Percentiles rank a stretch among this genome's conserved stretches.
Conservation (phyloP, 2,113 vertebrate species). For the Miniopterus natalensis region DNA sequence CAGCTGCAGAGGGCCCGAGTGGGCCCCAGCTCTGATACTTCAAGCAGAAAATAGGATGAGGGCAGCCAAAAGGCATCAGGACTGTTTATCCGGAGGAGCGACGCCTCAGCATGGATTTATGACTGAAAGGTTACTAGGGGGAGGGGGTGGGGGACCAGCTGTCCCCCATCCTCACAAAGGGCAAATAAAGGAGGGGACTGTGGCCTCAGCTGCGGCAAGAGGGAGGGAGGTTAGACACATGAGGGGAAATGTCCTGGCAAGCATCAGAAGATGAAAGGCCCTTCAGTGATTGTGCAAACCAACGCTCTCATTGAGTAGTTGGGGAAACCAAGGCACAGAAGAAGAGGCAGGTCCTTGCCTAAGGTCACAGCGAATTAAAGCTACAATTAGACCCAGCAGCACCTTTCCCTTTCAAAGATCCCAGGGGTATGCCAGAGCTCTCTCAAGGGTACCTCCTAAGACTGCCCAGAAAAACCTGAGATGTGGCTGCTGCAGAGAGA, state of each 20-base stretch:
- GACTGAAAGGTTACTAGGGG: conserved; percentile 72
- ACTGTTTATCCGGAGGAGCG: conserved; percentile 83
- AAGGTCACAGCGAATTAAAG: not conserved
- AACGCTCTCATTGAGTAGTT: not conserved
- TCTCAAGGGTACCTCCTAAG: not conserved
- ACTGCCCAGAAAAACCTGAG: not conserved
- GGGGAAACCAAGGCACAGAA: conserved; percentile 54
- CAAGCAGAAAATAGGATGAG: conserved; percentile 79
- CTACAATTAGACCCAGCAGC: not conserved
- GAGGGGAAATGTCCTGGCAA: not conserved
- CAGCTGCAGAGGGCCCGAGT: conserved; percentile 76
- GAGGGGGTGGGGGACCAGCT: conserved; percentile 70
- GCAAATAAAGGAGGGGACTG: conserved; percentile 42
- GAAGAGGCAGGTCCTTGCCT: not conserved
- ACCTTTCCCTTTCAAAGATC: not conserved
- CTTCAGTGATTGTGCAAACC: not conserved
- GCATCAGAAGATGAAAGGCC: not conserved
- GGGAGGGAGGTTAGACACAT: not conserved
- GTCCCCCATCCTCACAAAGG: conserved; percentile 77
- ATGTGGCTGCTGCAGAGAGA: not conserved
- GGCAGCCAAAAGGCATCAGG: conserved; percentile 77
- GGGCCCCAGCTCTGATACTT: conserved; percentile 73
- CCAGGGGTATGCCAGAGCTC: not conserved
- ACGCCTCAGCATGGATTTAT: conserved; percentile 78
- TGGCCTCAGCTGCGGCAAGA: conserved; percentile 30